These are phyloP conservation scores for Cyclophora punctaria DNA, from an alignment of 2,888 invertebrate species.

Conservation along the genomic window DNA sequence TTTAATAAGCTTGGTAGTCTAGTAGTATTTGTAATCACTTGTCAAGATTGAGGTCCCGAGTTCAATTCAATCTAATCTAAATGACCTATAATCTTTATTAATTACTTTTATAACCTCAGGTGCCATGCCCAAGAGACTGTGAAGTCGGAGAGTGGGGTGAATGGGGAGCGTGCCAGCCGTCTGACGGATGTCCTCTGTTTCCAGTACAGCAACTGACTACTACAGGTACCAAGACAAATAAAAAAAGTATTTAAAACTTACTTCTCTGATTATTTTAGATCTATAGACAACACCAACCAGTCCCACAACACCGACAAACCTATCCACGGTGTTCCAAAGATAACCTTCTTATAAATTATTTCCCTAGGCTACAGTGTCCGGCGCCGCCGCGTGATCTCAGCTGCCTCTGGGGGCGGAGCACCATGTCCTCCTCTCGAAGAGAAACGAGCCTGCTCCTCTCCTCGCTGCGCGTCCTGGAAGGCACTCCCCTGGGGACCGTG, in stretches of 20 bases:
- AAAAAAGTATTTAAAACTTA: too few species aligned
- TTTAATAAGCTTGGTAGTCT: too few species aligned
- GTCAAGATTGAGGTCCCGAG: too few species aligned
- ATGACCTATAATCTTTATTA: too few species aligned
- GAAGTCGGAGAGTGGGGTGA: constrained; percentile 76
- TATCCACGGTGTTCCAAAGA: too few species aligned
- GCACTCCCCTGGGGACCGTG: constrained; percentile 72
- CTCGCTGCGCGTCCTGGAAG: constrained; percentile 71
- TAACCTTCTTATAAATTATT: too few species aligned
- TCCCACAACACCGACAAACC: too few species aligned
- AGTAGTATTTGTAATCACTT: too few species aligned
- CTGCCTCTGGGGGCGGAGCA: constrained; percentile 68
- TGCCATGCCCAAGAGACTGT: constrained; percentile 77
- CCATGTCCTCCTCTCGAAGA: constrained; percentile 71
- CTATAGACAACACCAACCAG: too few species aligned
- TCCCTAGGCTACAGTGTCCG: constrained; percentile 62
- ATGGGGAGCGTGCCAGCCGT: constrained; percentile 77
- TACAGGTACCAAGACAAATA: constrained; percentile 39
- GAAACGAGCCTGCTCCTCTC: constrained; percentile 70
- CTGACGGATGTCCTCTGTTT: constrained; percentile 67
- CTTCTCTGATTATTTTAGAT: too few species aligned
- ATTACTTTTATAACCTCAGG: constrained; percentile 30
- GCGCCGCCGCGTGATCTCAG: constrained; percentile 59
- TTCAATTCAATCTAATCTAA: too few species aligned
- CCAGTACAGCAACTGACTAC: constrained; percentile 68